These are phyloP conservation scores for Lutraria rhynchaena DNA, from an alignment of 1,140 invertebrate species.

Conservation along the genomic window DNA sequence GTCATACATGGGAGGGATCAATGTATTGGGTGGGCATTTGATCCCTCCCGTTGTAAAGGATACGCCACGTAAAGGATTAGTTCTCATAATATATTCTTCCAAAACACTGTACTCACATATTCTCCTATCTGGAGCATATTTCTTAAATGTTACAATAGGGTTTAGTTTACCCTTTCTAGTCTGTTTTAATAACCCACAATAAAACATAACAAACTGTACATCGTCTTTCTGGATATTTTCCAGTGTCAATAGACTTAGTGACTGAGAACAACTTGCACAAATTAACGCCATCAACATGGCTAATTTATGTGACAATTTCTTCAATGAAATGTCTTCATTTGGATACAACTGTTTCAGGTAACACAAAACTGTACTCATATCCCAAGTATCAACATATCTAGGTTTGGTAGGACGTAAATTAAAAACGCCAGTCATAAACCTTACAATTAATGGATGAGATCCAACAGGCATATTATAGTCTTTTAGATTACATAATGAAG, in stretches of 20 bases:
- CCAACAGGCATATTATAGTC: too few relatives aligned
- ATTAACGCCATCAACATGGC: conserved; percentile 42
- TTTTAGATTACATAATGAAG: conserved; percentile 18
- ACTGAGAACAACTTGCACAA: conserved; percentile 18
- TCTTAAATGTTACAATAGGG: too few relatives aligned
- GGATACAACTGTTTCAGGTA: too few relatives aligned
- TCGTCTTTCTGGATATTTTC: conserved; percentile 12
- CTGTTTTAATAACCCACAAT: conserved; percentile 41
- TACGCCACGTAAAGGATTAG: too few relatives aligned
- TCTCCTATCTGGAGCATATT: too few relatives aligned
- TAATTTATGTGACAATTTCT: conserved; percentile 42
- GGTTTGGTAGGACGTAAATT: conserved; percentile 43
- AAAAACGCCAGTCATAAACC: conserved; percentile 56
- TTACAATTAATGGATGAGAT: too few relatives aligned
- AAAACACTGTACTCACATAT: too few relatives aligned
- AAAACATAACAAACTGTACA: conserved; percentile 2
- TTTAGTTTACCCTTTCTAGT: conserved; percentile 5
- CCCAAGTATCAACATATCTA: conserved; percentile 51
- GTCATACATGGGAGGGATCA: background rate
- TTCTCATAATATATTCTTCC: too few relatives aligned
- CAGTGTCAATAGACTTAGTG: too few relatives aligned
- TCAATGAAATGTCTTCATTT: conserved; percentile 43
- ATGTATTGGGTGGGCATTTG: conserved; percentile 22
- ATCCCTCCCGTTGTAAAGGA: too few relatives aligned
- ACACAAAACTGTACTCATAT: conserved; percentile 50